Conservation (phyloP, 2,113 vertebrate species). For the Oryzias celebensis region DNA sequence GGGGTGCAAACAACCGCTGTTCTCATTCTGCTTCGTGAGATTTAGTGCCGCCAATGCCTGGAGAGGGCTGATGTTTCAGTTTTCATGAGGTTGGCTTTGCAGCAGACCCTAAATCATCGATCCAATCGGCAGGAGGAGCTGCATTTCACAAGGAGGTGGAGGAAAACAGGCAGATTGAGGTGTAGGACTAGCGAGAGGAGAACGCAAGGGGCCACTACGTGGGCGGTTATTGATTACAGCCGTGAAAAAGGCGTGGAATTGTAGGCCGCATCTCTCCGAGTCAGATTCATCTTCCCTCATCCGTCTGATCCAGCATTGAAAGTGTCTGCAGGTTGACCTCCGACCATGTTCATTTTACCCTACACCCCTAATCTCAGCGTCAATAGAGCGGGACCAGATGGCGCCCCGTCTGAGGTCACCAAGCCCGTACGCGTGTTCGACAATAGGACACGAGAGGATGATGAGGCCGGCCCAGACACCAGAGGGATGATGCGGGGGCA, state of each 20-base stretch:
- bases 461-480: conserved; percentile 54
- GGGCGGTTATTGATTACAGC: conserved; percentile 35
- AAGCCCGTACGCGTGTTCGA: conserved; percentile 21
- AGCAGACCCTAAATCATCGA: conserved; percentile 39
- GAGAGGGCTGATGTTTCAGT: conserved; percentile 7
- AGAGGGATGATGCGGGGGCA: conserved; percentile 28
- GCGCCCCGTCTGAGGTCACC: conserved; percentile 37
- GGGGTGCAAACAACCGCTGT: conserved; percentile 35
- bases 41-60: conserved; percentile 3
- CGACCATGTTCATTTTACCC: conserved; percentile 38
- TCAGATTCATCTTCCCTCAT: conserved; percentile 23
- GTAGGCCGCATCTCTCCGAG: not conserved
- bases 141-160: conserved; percentile 12
- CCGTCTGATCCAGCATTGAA: conserved; percentile 20
- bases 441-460: conserved; percentile 53
- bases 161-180: conserved; percentile 12
- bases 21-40: conserved; percentile 48
- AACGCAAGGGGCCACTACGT: not conserved
- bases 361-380: conserved; percentile 50
- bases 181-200: conserved; percentile 2
- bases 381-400: conserved; percentile 65
- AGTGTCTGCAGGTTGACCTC: conserved; percentile 17
- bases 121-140: conserved; percentile 19
- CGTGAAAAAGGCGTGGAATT: conserved; percentile 31
- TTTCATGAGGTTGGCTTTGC: conserved; percentile 33